These are phyloP conservation scores for Pseudomyrmex concolor DNA, from an alignment of 1,140 invertebrate species.

Conservation along the genomic window DNA sequence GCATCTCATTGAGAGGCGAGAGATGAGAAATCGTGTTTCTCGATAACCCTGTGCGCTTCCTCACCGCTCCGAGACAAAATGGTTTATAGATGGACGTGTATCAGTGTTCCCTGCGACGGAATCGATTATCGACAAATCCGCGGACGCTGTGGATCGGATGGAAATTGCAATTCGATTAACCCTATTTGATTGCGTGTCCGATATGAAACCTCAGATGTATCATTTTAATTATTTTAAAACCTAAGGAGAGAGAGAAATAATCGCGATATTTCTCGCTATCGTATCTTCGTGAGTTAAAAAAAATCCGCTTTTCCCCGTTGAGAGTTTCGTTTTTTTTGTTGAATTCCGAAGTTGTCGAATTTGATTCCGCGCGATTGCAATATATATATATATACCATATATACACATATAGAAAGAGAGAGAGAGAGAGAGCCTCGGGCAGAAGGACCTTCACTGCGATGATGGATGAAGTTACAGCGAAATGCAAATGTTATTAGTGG, in stretches of 20 bases:
- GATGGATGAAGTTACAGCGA: slow-evolving; percentile 68
- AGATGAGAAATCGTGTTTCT: slow-evolving; percentile 60
- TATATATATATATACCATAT: too few species aligned
- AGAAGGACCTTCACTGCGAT: slow-evolving; percentile 52
- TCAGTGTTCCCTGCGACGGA: slow-evolving; percentile 51
- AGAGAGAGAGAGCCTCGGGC: background rate
- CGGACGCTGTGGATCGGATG: slow-evolving; percentile 31
- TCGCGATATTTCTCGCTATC: background rate
- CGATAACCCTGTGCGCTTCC: slow-evolving; percentile 39
- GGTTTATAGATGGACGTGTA: slow-evolving; percentile 60
- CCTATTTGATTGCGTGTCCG: slow-evolving; percentile 41
- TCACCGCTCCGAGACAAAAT: slow-evolving; percentile 49
- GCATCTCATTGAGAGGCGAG: slow-evolving; percentile 57
- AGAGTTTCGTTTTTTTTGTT: background rate
- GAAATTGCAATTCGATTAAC: slow-evolving; percentile 56
- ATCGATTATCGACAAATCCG: slow-evolving; percentile 56
- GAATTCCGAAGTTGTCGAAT: slow-evolving; percentile 21
- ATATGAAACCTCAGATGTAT: slow-evolving; percentile 21
- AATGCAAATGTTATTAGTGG: slow-evolving; percentile 68
- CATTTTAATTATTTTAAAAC: slow-evolving; percentile 40
- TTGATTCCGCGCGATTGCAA: background rate
- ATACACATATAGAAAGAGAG: too few species aligned
- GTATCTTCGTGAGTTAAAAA: background rate
- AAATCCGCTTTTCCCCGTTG: background rate
- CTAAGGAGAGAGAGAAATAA: slow-evolving; percentile 6